Conservation (phyloP, 2,113 vertebrate species). For the Anolis sagrei region DNA sequence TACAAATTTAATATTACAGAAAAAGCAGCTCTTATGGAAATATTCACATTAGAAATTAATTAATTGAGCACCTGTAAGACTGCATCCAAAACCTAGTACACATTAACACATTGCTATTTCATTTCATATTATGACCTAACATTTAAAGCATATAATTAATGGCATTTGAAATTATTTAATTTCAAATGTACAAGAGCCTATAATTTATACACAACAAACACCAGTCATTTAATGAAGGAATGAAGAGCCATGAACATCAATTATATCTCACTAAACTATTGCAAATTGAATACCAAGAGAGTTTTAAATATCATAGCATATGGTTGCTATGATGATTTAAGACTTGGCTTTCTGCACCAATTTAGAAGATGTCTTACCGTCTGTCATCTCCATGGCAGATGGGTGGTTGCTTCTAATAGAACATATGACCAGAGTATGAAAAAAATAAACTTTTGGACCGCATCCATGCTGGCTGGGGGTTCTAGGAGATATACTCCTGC, state of each 20-base stretch:
- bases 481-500: too few relatives aligned
- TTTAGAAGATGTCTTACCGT: not conserved
- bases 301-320: conserved; percentile 32
- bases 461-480: not conserved
- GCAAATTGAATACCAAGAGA: conserved; percentile 41
- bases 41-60: conserved; percentile 44
- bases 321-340: not conserved
- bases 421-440: not conserved
- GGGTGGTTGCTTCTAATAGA: not conserved
- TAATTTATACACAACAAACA: conserved; percentile 44
- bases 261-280: conserved; percentile 21
- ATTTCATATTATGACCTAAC: conserved; percentile 27
- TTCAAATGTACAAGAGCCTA: conserved; percentile 23
- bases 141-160: conserved; percentile 38
- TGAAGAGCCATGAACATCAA: conserved; percentile 32
- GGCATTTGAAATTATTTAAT: conserved; percentile 40
- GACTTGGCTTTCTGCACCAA: not conserved
- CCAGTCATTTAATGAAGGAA: conserved; percentile 48
- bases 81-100: conserved; percentile 16
- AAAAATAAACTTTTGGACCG: too few relatives aligned
- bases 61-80: not conserved
- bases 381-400: not conserved
- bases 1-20: conserved; percentile 48
- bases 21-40: conserved; percentile 54
- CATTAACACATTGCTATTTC: not conserved